Conservation (phyloP, 2,888 invertebrate species). For the Creontiades dilutus region DNA sequence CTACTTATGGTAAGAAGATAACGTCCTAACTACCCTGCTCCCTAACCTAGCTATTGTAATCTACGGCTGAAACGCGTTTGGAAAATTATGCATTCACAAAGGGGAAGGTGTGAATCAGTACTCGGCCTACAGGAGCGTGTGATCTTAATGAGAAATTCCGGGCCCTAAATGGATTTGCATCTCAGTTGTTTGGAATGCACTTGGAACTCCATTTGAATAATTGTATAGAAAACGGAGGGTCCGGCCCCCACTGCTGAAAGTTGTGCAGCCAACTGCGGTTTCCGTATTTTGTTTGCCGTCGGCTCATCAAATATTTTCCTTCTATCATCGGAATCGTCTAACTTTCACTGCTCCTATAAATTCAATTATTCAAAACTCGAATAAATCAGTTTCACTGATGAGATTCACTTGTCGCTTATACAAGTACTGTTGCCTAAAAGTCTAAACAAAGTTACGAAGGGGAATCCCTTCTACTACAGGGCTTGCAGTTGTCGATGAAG, state of each 20-base stretch:
- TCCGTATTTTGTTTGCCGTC: not conserved
- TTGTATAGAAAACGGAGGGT: conserved; percentile 40
- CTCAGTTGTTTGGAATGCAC: conserved; percentile 67
- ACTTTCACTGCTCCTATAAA: no score
- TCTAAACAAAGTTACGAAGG: no score
- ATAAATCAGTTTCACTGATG: no score
- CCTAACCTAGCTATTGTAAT: conserved; percentile 40
- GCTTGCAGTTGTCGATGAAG: no score
- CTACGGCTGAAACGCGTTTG: conserved; percentile 44
- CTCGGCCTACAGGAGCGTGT: conserved; percentile 42
- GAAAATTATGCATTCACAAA: conserved; percentile 66
- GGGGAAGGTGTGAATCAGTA: conserved; percentile 65
- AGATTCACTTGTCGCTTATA: no score
- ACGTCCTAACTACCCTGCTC: not conserved
- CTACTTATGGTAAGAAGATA: conserved; percentile 28
- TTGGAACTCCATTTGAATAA: conserved; percentile 65
- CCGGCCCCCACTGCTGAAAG: not conserved
- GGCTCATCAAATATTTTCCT: not conserved
- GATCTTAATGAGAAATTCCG: conserved; percentile 71
- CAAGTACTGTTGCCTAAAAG: no score
- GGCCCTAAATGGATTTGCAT: conserved; percentile 67
- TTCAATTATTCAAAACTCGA: no score
- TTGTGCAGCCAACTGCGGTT: not conserved
- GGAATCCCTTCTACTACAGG: no score
- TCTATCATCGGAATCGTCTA: no score